Conservation (phyloP, 2,888 invertebrate species). For the Drosophila mimica region DNA sequence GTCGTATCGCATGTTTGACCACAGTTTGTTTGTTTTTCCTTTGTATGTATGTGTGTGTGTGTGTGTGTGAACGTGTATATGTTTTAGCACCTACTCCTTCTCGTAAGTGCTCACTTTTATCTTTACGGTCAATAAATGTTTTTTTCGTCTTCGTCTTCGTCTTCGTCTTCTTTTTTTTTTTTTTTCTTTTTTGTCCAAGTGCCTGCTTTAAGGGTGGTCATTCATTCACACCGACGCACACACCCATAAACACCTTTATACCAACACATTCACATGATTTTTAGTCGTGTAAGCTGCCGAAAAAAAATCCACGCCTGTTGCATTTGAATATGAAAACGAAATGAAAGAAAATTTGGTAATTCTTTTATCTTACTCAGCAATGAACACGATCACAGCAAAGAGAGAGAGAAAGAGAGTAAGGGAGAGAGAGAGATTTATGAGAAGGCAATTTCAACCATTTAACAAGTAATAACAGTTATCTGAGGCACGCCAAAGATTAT, state of each 20-base stretch:
- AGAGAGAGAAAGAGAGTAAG: neutral
- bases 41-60: neutral
- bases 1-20: constrained; percentile 64
- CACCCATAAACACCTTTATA: constrained; percentile 6
- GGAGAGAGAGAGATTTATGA: neutral
- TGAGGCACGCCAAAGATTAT: neutral
- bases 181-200: constrained; percentile 18
- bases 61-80: constrained; percentile 32
- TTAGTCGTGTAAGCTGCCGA: constrained; percentile 39
- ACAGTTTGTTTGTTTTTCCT: constrained; percentile 54
- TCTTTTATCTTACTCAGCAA: neutral
- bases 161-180: constrained; percentile 1
- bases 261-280: constrained; percentile 25
- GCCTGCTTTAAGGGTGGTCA: constrained; percentile 57
- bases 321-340: neutral
- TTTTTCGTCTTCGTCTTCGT: constrained; percentile 18
- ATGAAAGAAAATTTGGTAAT: neutral
- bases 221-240: constrained; percentile 30
- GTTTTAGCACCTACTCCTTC: constrained; percentile 71
- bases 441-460: neutral
- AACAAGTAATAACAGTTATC: neutral
- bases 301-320: neutral
- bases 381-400: neutral
- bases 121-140: constrained; percentile 74
- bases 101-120: constrained; percentile 65